Evolutionary conservation across 35 echinoderm and acorn worm genomes (phyloP).

Genomic region (Ptychodera flava): DNA sequence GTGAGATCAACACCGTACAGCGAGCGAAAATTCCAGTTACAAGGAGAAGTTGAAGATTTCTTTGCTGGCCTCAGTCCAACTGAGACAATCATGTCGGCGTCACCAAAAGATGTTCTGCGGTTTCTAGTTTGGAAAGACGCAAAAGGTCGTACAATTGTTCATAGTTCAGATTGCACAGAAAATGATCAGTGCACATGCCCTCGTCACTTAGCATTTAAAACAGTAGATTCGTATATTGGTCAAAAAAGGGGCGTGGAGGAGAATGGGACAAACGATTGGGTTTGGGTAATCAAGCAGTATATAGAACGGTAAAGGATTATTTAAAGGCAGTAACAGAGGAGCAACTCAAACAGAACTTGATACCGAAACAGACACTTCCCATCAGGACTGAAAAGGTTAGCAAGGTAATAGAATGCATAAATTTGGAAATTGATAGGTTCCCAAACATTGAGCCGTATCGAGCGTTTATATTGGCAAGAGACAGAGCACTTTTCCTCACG

Average conservation of each 20-base stretch:
- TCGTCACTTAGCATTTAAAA: not conserved
- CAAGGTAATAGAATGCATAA: not conserved
- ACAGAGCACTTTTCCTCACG: not conserved
- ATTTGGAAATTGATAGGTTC: not conserved
- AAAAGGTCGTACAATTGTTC: not conserved
- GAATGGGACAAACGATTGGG: not conserved
- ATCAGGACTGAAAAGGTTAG: too few species aligned
- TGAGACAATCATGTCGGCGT: not conserved
- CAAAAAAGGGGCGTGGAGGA: not conserved
- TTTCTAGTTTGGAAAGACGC: not conserved
- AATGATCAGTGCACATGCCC: not conserved
- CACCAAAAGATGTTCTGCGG: not conserved
- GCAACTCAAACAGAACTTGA: too few species aligned
- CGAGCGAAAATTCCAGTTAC: not conserved
- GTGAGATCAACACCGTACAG: not conserved
- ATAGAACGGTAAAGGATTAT: too few species aligned
- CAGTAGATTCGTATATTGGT: not conserved
- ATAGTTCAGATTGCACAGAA: not conserved
- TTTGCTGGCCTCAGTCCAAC: not conserved
- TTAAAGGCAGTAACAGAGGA: too few species aligned
- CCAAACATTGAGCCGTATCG: not conserved
- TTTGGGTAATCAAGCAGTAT: too few species aligned
- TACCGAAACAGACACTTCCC: too few species aligned
- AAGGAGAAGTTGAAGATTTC: not conserved
- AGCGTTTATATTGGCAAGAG: not conserved